Conservation (phyloP, 1,140 invertebrate species). For the Brachionus asplanchnoidis region DNA sequence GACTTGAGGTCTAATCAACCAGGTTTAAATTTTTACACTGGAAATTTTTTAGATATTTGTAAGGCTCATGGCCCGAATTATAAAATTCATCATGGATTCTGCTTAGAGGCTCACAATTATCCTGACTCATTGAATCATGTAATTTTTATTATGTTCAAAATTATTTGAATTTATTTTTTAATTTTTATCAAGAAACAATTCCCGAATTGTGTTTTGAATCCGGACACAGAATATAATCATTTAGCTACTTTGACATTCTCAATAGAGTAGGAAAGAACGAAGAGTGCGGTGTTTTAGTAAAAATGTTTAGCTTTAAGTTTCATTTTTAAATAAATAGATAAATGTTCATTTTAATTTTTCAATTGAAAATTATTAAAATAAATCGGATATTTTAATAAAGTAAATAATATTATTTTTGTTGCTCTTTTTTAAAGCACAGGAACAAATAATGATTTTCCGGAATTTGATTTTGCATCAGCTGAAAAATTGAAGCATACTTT, state of each 20-base stretch:
- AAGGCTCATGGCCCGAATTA: slow-evolving; percentile 69
- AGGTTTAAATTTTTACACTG: slow-evolving; percentile 83
- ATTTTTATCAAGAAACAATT: slow-evolving; percentile 64
- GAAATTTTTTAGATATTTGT: slow-evolving; percentile 63
- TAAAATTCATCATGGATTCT: slow-evolving; percentile 73
- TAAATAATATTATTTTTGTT: too few relatives aligned
- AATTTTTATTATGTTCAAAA: slow-evolving; percentile 42
- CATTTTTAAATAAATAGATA: too few relatives aligned
- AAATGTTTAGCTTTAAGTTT: too few relatives aligned
- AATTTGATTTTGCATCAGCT: too few relatives aligned
- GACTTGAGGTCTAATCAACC: slow-evolving; percentile 78
- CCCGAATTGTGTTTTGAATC: slow-evolving; percentile 67
- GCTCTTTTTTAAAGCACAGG: too few relatives aligned
- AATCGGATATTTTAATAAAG: too few relatives aligned
- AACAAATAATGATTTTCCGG: too few relatives aligned
- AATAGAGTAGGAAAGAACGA: background rate
- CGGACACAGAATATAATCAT: slow-evolving; percentile 68
- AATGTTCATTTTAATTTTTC: too few relatives aligned
- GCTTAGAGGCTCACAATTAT: slow-evolving; percentile 84
- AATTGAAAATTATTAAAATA: too few relatives aligned
- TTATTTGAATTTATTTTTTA: slow-evolving; percentile 43
- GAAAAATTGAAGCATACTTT: too few relatives aligned
- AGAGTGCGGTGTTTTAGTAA: background rate
- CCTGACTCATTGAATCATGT: slow-evolving; percentile 82
- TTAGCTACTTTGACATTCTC: slow-evolving; percentile 59